Evolutionary conservation across 2,797 vertebrate genomes (phyloP), one percentile per base, ranked within the genome.

Genomic region (Pelodytes ibericus): DNA sequence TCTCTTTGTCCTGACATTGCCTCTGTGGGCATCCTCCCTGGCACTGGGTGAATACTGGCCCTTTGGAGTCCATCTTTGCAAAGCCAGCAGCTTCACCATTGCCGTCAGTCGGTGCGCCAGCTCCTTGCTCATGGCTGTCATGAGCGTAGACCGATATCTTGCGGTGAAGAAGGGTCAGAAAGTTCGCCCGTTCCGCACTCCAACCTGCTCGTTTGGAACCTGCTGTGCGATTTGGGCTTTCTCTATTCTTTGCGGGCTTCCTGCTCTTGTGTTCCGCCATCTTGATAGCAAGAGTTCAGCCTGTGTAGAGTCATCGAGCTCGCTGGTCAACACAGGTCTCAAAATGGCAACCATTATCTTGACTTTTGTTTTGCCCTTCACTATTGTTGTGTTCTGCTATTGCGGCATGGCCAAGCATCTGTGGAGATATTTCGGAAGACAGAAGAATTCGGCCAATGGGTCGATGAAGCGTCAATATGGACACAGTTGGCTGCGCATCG

Each of bases 131-230:
- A 94, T 96, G 75, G 92, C 92, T 0, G 93, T 93, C 84, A 92
- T 96, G 93, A 95, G 94, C 4, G 81, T 94, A 33, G 95, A 96
- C 77, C 94, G 95, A 70, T 96, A 95, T 84, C 84, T 96, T 79
- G 94, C 94, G 0, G 90, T 96, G 67, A 92, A 89, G 69, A 91
- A 87, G 11, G 87, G 88, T 67, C 86, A 92, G 85, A 90, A 91
- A 41, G 91, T 90, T 0, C 89, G 86, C 49, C 80, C 81, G 64
- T 79, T 87, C 20, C 86, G 93, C 44, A 91, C 86, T 20, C 90
- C 72, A 7, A 51, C 64, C 39, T 91, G 91, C 75, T 68, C 86
- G 0, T 76, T 29, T 0, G 13, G 75, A 44, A 87, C 87, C 0
- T 96, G 94, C 20, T 60, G 70, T 0, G 31, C 49, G 2, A 87